Percentiles rank a stretch among this genome's conserved stretches.
Conservation (phyloP, 2,888 invertebrate species). For the Torymus aiolomorphi region DNA sequence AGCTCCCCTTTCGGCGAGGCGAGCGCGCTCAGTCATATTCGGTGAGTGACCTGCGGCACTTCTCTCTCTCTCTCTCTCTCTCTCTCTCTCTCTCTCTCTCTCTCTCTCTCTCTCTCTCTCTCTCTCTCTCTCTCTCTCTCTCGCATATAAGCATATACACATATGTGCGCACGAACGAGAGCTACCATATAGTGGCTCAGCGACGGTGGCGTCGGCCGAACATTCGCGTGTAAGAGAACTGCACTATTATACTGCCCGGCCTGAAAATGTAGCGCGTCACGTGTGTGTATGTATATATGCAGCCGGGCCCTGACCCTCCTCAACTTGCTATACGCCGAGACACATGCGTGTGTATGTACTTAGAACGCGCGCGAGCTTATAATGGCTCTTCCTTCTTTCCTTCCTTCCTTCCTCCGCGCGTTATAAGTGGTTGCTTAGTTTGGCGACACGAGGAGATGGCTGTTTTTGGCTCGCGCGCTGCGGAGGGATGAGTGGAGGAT, state of each 20-base stretch:
- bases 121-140: too few relatives aligned
- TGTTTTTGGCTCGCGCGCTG: too few relatives aligned
- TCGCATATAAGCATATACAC: too few relatives aligned
- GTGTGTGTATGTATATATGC: too few relatives aligned
- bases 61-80: conserved; percentile 53
- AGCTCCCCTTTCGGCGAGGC: conserved; percentile 53
- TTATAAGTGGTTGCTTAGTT: too few relatives aligned
- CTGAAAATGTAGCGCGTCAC: conserved; percentile 69
- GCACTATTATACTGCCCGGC: conserved; percentile 67
- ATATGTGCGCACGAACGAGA: not conserved
- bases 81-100: conserved; percentile 3
- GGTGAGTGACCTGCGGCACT: conserved; percentile 73
- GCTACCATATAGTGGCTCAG: conserved; percentile 57
- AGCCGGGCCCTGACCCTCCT: conserved; percentile 70
- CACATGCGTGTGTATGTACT: too few relatives aligned
- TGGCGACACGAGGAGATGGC: too few relatives aligned
- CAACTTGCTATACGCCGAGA: conserved; percentile 37
- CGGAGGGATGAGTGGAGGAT: too few relatives aligned
- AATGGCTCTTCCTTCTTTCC: conserved; percentile 9
- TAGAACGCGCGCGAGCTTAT: not conserved
- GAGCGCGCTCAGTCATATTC: conserved; percentile 69
- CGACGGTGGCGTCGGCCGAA: conserved; percentile 69
- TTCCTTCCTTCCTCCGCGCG: not conserved
- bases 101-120: too few relatives aligned
- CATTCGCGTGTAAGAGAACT: conserved; percentile 62